Evolutionary conservation across 2,888 invertebrate species (phyloP), one percentile per base, ranked within the genome.

Genomic region (Erebia ligea): DNA sequence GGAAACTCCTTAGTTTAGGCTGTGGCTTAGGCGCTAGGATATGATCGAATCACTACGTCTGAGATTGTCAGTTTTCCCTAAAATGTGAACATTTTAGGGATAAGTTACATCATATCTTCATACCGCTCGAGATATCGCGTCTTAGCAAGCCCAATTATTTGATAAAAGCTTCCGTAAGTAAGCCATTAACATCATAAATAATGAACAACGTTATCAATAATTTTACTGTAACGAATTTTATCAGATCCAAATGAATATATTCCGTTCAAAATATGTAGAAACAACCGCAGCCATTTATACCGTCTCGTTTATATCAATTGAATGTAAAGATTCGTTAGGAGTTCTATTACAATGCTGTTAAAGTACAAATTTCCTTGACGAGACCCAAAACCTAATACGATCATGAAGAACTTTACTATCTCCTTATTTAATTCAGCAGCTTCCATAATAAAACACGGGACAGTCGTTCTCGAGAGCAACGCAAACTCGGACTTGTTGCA

Each of bases 401-500:
- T 77, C 78, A 75, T 76, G 78, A 76, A 76, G 76, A 79, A 77
- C 78, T 76, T 78, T 77, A 78, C 76, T 78, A 77, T 75, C 84
- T 86, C 82, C 86, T 88, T 87, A 85, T 83, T 89, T 90, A 89
- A 90, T 89, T 91, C 89, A 88, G 82, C 75, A 84, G 87, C 86
- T 86, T 84, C 84, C 82, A 88, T 91, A 89, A 88, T 91, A 90
- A 89, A 90, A 90, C 85, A 87, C 85, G 85, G 84, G 89, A 88
- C 87, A 86, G 87, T 83, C 86, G 84, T 86, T 85, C 86, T 88
- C 80, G 84, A 91, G 90, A 87, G 91, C 86, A 87, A 83, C 81
- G 89, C 89, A 92, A 91, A 91, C 90, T 87, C 85, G 83, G 87
- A 92, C 91, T 92, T 92, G 92, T 92, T 92, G 92, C 92, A 90